phyloP scores from a whole-genome alignment of 1,140 invertebrate genomes.

The Lasioglossum albipes region DNA sequence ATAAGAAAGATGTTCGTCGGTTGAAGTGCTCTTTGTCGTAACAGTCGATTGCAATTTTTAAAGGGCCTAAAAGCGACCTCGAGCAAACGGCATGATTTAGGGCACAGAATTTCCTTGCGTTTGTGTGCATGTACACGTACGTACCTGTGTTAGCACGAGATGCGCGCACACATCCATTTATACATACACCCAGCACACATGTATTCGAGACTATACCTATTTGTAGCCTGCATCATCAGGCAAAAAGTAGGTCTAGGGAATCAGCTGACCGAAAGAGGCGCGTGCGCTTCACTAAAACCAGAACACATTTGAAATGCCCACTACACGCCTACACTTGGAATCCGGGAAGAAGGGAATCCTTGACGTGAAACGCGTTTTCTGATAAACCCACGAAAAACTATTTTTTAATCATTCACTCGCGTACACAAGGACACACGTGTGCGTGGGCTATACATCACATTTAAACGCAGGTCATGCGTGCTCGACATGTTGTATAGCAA shows the following conservation, averaged over 20 bases:
- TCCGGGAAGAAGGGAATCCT: conserved; percentile 42
- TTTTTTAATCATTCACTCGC: conserved; percentile 5
- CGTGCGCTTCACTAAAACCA: conserved; percentile 62
- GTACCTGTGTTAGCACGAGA: conserved; percentile 23
- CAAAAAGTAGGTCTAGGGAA: conserved; percentile 77
- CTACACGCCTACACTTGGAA: conserved; percentile 33
- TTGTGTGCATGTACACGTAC: conserved; percentile 16
- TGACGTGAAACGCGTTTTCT: conserved; percentile 18
- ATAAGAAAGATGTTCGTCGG: too few relatives aligned
- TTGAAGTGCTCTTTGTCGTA: background rate
- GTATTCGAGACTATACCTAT: conserved; percentile 33
- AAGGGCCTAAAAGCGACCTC: conserved; percentile 54
- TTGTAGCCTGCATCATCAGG: conserved; percentile 62
- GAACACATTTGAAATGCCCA: conserved; percentile 56
- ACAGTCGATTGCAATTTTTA: background rate
- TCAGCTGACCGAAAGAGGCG: conserved; percentile 72
- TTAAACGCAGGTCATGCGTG: conserved; percentile 32
- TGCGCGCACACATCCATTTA: background rate
- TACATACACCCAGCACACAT: conserved; percentile 8
- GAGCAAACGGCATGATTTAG: conserved; percentile 64
- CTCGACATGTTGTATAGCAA: background rate
- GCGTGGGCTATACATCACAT: background rate
- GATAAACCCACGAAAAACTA: conserved; percentile 19
- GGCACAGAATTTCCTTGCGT: conserved; percentile 56
- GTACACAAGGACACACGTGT: background rate